Base-by-base conservation (phyloP, 1,140 invertebrate species). In the Neodiprion fabricii region DNA sequence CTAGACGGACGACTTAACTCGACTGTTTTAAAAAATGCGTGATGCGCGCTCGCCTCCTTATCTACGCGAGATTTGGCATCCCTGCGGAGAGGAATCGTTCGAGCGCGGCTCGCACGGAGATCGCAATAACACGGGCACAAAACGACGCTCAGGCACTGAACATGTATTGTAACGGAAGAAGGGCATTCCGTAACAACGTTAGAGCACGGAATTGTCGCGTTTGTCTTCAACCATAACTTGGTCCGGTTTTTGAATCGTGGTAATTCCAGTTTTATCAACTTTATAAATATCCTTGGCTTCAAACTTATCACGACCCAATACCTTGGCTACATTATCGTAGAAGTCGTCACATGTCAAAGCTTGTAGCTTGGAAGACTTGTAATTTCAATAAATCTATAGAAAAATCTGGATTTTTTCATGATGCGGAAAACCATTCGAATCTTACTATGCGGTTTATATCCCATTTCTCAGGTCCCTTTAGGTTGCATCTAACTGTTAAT, bases 221-320 rank as follows among this genome's bases (percentile, higher is more conserved):
- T 50, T 87, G 88, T 81, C 79, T 83, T 72, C 73, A 47, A 85
- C 81, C 67, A 89, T 75, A 40, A 89, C 77, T 71, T 80, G 85
- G 48, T 73, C 68, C 17, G 83, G 82, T 72, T 80, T 82, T 67
- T 84, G 81, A 4, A 87, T 85, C 9, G 85, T 86, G 53, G 80
- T 80, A 40, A 85, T 72, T 17, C 85, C 85, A 7, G 86, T 87
- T 79, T 90, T 87, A 80, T 90, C 88, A 12, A 89, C 78, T 77
- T 90, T 90, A 70, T 82, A 89, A 28, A 90, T 88, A 75, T 80
- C 50, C 73, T 81, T 75, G 21, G 77, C 65, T 71, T 77, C 70
- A 75, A 83, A 85, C n/a, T 77, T 76, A 71, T 82, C 23, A 71
- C 78, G 61, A 79, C 84, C 72, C 81, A 86, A 76, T 7, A 87